Base-by-base conservation (phyloP, 2,888 invertebrate genomes). In the Stictocephala bisonia region DNA sequence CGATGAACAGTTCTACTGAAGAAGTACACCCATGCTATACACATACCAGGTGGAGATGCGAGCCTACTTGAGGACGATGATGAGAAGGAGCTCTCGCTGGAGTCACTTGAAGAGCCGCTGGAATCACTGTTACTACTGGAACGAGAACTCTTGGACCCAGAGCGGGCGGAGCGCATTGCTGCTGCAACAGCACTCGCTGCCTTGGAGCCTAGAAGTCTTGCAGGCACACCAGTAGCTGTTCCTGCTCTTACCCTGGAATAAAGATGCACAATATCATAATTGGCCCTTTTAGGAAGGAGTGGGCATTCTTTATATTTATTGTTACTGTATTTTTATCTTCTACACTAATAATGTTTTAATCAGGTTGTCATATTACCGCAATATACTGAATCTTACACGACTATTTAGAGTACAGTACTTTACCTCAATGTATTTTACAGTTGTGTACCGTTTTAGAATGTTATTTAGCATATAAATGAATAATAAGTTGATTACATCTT, bases 11-110 rank as follows among this genome's bases (percentile, higher is more conserved):
- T n/a, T n/a, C n/a, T n/a, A n/a, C n/a, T n/a, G n/a, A n/a, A n/a
- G n/a, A n/a, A n/a, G n/a, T n/a, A n/a, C n/a, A n/a, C n/a, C n/a
- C n/a, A 44, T 22, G 2, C 4, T 44, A 64, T 44, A 26, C 41
- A 64, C 64, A 64, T 70, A 76, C 76, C 75, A 51, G 73, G 76
- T 68, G 77, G 76, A 22, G 79, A 76, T 41, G 74, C 73, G 29
- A 86, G 83, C 77, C 87, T 85, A 60, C 84, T 84, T 18, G 85
- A 85, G 0, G 87, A 86, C 66, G 88, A 88, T 11, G 87, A 87
- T 31, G 88, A 87, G 78, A 87, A 87, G 29, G 84, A 84, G 0
- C 88, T 87, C 76, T 88, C 88, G 73, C 87, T 87, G 44, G 80
- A 80, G 77, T 88, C 88, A 60, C 80, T 80, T 26, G 79, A 80